phyloP scores from a whole-genome alignment of 2,888 invertebrate genomes.

The Lamellibrachia columna region DNA sequence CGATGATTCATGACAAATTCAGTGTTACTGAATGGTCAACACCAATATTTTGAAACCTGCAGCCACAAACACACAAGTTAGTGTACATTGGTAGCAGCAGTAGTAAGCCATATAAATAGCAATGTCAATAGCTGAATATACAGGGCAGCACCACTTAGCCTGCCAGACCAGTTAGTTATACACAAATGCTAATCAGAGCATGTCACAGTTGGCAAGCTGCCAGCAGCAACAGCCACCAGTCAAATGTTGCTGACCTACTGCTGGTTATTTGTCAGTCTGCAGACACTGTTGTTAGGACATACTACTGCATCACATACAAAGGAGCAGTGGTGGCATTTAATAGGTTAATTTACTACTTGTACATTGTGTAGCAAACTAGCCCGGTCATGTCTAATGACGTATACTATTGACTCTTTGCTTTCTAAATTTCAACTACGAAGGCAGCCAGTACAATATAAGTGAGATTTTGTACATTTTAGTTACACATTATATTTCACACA shows the following conservation, averaged over 20 bases:
- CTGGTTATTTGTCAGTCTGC: slow-evolving; percentile 1
- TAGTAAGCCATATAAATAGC: background rate
- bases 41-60: slow-evolving; percentile 13
- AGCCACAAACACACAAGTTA: background rate
- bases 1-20: background rate
- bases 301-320: background rate
- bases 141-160: background rate
- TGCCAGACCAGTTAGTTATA: background rate
- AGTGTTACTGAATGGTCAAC: background rate
- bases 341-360: slow-evolving; percentile 13
- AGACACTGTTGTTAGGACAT: background rate
- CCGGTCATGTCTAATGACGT: slow-evolving; percentile 1
- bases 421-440: background rate
- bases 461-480: background rate
- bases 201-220: background rate
- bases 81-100: background rate
- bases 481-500: background rate
- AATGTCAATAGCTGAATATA: background rate
- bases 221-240: background rate
- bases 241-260: background rate
- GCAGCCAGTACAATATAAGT: background rate
- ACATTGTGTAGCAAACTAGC: background rate
- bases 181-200: slow-evolving; percentile 6
- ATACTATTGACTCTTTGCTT: background rate
- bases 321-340: slow-evolving; percentile 16